Percentiles rank a stretch among this genome's conserved stretches.
phyloP scores from a whole-genome alignment of 2,113 vertebrate species.

The Loxodonta africana region DNA sequence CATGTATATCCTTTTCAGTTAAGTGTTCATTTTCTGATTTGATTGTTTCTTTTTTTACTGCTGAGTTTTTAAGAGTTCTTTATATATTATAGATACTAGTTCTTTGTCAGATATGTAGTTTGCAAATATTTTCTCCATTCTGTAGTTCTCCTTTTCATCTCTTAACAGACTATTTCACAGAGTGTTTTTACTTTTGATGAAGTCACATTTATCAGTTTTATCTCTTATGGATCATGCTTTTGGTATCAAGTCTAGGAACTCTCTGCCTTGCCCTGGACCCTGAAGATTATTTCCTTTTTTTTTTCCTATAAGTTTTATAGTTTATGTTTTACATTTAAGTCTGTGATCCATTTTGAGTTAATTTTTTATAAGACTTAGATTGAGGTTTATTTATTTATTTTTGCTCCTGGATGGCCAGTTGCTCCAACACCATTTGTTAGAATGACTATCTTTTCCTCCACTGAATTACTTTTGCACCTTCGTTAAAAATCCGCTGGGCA shows the following conservation, averaged over 20 bases:
- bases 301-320: neutral
- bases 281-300: neutral
- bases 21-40: slow-evolving; percentile 1
- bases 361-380: slow-evolving; percentile 32
- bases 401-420: neutral
- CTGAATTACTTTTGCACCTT: slow-evolving; percentile 43
- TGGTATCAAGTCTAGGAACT: neutral
- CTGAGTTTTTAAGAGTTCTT: slow-evolving; percentile 43
- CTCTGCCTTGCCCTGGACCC: neutral
- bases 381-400: neutral
- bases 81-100: slow-evolving; percentile 30
- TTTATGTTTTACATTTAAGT: slow-evolving; percentile 40
- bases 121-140: neutral
- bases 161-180: neutral
- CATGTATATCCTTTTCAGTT: neutral
- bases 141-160: slow-evolving; percentile 30
- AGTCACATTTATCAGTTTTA: neutral
- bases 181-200: slow-evolving; percentile 3
- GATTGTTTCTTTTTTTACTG: neutral
- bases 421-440: neutral
- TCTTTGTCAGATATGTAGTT: neutral
- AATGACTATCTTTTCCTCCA: neutral
- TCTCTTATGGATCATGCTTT: neutral
- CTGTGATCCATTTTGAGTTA: neutral
- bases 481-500: neutral